Conservation (phyloP, 2,113 vertebrate species). For the Aspidoscelis tigris region DNA sequence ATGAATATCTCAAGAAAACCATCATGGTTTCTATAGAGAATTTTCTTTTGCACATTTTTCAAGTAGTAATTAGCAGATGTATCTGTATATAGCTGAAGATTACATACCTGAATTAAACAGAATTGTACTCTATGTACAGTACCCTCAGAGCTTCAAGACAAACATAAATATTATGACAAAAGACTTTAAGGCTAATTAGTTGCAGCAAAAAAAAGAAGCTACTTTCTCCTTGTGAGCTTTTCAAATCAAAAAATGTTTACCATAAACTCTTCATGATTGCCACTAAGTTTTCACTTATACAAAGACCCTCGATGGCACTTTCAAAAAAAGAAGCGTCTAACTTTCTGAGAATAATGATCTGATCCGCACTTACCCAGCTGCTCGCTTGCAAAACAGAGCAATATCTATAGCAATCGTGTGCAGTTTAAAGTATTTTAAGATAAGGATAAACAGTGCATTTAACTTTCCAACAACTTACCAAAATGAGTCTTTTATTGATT, state of each 20-base stretch:
- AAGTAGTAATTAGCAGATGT: constrained; percentile 40
- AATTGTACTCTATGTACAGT: constrained; percentile 42
- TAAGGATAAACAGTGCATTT: constrained; percentile 42
- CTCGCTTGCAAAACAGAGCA: constrained; percentile 14
- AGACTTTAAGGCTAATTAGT: constrained; percentile 46
- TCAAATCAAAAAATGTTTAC: constrained; percentile 28
- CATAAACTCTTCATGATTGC: constrained; percentile 42
- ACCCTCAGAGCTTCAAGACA: constrained; percentile 43
- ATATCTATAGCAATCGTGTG: neutral
- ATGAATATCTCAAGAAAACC: neutral
- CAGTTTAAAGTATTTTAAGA: constrained; percentile 39
- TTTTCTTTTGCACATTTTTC: constrained; percentile 21
- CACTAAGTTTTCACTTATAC: constrained; percentile 34
- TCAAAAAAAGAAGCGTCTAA: constrained; percentile 11
- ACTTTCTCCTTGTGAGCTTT: constrained; percentile 38
- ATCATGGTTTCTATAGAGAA: constrained; percentile 5
- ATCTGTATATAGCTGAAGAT: constrained; percentile 34
- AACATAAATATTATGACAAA: constrained; percentile 67
- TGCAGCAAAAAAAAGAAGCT: constrained; percentile 41
- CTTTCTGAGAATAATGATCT: constrained; percentile 30
- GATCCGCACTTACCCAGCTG: constrained; percentile 36
- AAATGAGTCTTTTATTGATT: constrained; percentile 79
- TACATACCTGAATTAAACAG: constrained; percentile 44
- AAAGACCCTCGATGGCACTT: constrained; percentile 3
- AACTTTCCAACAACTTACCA: constrained; percentile 74